These are phyloP conservation scores for Propithecus coquereli DNA, from an alignment of 2,113 vertebrate species.

Conservation along the genomic window DNA sequence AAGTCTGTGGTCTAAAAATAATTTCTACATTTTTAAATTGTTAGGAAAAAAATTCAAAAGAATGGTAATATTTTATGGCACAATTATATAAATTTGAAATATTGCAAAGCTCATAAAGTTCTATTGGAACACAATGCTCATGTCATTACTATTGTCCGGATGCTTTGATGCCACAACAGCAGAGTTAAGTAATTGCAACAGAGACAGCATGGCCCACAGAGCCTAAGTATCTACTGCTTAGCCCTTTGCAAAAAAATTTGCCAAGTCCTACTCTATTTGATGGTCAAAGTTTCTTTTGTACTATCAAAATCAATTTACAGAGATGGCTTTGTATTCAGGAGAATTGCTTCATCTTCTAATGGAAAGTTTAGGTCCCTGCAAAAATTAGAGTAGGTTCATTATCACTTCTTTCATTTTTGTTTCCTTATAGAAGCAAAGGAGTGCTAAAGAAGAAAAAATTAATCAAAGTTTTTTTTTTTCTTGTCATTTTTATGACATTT, in stretches of 20 bases:
- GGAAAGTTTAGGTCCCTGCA: background rate
- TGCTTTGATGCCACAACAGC: background rate
- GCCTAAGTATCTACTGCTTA: background rate
- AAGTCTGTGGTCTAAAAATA: background rate
- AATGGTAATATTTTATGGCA: background rate
- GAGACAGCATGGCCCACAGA: background rate
- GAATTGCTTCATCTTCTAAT: background rate
- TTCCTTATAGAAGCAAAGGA: background rate
- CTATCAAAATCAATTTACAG: background rate
- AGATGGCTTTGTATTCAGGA: background rate
- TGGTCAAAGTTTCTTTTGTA: background rate
- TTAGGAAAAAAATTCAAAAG: background rate
- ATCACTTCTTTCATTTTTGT: background rate
- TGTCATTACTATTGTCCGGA: background rate
- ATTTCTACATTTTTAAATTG: background rate
- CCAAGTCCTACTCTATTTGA: background rate
- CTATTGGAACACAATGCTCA: background rate
- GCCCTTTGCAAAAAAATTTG: background rate
- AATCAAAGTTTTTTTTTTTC: background rate
- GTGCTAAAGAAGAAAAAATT: background rate
- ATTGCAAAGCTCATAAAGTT: background rate
- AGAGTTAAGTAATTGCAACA: background rate
- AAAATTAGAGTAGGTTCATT: background rate
- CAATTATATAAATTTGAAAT: background rate
- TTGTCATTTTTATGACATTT: slow-evolving; percentile 3